Percentiles rank a stretch among this genome's conserved stretches.
phyloP scores from a whole-genome alignment of 37 sponge, comb jelly and placozoan genomes.

The Eunapius fragilis region DNA sequence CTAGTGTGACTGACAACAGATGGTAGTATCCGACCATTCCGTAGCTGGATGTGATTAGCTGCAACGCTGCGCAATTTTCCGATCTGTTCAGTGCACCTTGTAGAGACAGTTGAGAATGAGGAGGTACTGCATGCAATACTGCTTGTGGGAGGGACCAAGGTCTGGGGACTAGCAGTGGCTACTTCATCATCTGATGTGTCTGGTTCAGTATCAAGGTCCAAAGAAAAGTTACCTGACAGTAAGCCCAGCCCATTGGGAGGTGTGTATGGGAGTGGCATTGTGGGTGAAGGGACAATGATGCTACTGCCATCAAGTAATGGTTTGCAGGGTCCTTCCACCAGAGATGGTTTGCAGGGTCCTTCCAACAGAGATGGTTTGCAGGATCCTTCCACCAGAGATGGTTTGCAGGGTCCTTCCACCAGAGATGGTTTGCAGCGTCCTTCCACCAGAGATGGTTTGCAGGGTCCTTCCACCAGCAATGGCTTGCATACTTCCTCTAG shows the following conservation, averaged over 20 bases:
- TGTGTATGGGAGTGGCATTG: neutral
- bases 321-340: too few species aligned
- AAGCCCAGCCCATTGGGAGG: neutral
- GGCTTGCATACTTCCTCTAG: too few species aligned
- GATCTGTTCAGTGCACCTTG: neutral
- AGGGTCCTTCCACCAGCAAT: too few species aligned
- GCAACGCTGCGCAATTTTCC: neutral
- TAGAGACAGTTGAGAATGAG: neutral
- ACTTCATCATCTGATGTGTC: neutral
- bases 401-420: too few species aligned
- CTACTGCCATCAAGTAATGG: too few species aligned
- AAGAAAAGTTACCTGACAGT: neutral
- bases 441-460: too few species aligned
- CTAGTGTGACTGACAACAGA: neutral
- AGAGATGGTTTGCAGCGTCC: too few species aligned
- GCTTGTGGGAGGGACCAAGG: neutral
- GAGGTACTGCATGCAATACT: neutral
- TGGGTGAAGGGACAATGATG: too few species aligned
- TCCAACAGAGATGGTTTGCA: too few species aligned
- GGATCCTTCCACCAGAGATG: too few species aligned
- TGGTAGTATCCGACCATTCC: conserved; percentile 20
- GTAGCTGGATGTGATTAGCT: conserved; percentile 8
- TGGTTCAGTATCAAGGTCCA: conserved; percentile 51
- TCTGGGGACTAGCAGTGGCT: neutral
- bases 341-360: too few species aligned